phyloP scores from a whole-genome alignment of 2,888 invertebrate genomes.

The Spisula solida region DNA sequence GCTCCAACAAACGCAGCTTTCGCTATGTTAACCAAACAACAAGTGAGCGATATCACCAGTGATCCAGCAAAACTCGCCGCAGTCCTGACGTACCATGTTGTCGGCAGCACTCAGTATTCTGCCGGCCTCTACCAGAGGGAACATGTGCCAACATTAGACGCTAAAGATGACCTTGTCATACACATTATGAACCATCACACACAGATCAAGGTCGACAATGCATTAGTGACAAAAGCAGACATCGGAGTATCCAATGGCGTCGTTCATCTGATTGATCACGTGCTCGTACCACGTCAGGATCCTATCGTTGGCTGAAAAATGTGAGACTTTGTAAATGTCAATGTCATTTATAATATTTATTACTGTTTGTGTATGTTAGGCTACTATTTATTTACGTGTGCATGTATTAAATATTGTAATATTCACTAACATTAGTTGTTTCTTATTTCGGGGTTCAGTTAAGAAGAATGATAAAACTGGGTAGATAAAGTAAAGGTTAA shows the following conservation, averaged over 20 bases:
- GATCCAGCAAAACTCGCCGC: slow-evolving; percentile 50
- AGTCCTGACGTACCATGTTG: slow-evolving; percentile 73
- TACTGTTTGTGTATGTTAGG: too few species aligned
- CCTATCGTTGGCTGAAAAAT: slow-evolving; percentile 42
- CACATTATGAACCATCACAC: slow-evolving; percentile 37
- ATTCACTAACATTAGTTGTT: too few species aligned
- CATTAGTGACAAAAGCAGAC: slow-evolving; percentile 60
- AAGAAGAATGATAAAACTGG: too few species aligned
- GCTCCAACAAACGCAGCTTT: slow-evolving; percentile 73
- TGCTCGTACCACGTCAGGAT: slow-evolving; percentile 68
- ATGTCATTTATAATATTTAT: too few species aligned
- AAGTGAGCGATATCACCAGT: not conserved
- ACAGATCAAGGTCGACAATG: slow-evolving; percentile 44
- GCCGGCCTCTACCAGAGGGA: slow-evolving; percentile 65
- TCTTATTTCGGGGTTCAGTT: too few species aligned
- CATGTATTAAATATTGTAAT: too few species aligned
- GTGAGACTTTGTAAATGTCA: too few species aligned
- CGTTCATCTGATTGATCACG: slow-evolving; percentile 73
- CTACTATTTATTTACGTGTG: too few species aligned
- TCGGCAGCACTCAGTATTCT: slow-evolving; percentile 70
- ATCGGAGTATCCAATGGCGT: slow-evolving; percentile 71
- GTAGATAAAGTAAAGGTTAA: too few species aligned
- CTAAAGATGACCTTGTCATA: slow-evolving; percentile 52
- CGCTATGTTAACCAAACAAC: slow-evolving; percentile 40
- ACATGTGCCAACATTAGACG: slow-evolving; percentile 54